Conservation (phyloP, 2,797 vertebrate species). For the Platalea minor region DNA sequence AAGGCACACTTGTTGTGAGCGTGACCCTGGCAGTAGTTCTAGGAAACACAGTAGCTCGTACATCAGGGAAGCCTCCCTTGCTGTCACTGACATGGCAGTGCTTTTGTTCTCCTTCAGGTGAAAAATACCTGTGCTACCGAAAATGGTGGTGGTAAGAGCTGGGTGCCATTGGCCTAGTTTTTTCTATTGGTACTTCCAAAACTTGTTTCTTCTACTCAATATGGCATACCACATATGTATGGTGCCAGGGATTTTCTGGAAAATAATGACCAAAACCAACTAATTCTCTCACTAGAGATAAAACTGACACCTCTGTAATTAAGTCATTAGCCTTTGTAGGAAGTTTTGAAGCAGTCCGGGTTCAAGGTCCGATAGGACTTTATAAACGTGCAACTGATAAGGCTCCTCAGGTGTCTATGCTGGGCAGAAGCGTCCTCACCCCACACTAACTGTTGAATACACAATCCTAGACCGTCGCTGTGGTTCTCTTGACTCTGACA, state of each 20-base stretch:
- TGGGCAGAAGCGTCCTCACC: neutral
- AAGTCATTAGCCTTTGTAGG: neutral
- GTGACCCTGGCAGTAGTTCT: neutral
- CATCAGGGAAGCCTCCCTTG: neutral
- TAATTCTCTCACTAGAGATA: neutral
- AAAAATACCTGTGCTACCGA: neutral
- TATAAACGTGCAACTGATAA: neutral
- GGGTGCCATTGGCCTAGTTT: neutral
- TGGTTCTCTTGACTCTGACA: neutral
- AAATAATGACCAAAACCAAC: neutral
- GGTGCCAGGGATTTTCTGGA: neutral
- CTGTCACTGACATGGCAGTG: neutral
- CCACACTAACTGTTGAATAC: neutral
- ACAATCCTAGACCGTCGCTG: neutral
- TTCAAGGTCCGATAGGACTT: neutral
- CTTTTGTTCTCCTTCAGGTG: neutral
- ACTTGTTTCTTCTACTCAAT: neutral
- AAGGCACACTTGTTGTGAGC: neutral
- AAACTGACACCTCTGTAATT: neutral
- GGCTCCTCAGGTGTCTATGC: neutral
- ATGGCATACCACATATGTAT: neutral
- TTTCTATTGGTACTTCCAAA: neutral
- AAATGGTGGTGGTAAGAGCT: neutral
- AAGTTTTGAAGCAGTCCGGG: neutral
- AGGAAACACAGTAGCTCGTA: neutral